Conservation (phyloP, 2,797 vertebrate genomes). For the Chromis chromis region DNA sequence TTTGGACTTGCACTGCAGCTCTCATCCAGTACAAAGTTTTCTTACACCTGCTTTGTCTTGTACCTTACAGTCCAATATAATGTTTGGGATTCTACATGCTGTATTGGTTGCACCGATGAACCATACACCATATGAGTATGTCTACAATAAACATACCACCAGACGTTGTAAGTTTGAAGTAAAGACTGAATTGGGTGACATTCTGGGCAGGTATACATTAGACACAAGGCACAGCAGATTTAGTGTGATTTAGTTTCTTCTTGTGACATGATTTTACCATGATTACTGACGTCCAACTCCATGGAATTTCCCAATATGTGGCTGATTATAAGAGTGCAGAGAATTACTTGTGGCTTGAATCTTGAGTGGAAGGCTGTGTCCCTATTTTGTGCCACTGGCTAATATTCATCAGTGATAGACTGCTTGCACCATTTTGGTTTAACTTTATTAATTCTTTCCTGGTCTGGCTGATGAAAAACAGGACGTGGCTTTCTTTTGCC, state of each 20-base stretch:
- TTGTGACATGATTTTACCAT: neutral
- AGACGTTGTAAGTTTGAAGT: neutral
- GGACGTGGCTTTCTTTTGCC: constrained; percentile 14
- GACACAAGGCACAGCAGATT: too few species aligned
- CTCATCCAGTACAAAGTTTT: neutral
- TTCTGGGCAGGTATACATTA: neutral
- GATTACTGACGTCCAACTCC: neutral
- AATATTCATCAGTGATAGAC: neutral
- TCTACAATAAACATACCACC: neutral
- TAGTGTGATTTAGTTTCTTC: neutral
- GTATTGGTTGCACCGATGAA: neutral
- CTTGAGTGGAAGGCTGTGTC: neutral
- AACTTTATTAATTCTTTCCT: neutral
- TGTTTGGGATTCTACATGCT: neutral
- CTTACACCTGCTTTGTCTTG: neutral
- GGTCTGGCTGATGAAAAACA: constrained; percentile 12
- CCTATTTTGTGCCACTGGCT: neutral
- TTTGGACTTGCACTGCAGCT: neutral
- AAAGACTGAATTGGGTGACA: neutral
- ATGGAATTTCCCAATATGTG: neutral
- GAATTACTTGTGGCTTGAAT: constrained; percentile 1
- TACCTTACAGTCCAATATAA: too few species aligned
- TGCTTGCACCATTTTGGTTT: neutral
- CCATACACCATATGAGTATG: neutral
- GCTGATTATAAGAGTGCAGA: neutral